phyloP scores from a whole-genome alignment of 2,797 vertebrate genomes.

The Hoplostethus atlanticus region DNA sequence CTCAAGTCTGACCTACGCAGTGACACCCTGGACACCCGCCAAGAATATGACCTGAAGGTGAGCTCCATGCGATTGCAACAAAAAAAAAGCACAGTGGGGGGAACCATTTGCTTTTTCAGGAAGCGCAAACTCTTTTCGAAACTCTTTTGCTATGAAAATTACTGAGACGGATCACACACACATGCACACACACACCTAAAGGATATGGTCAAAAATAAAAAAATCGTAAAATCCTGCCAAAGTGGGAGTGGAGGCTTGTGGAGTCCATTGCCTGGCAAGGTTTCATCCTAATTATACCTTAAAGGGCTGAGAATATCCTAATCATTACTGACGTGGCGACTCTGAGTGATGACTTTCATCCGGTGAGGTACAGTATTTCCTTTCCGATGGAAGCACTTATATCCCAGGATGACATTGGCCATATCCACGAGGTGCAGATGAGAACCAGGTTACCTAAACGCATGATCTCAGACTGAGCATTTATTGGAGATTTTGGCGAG shows the following conservation, averaged over 20 bases:
- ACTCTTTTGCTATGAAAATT: too few relatives aligned
- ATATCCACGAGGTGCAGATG: slow-evolving; percentile 5
- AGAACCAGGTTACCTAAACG: background rate
- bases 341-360: slow-evolving; percentile 40
- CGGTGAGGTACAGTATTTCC: slow-evolving; percentile 15
- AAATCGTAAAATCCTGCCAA: slow-evolving; percentile 1
- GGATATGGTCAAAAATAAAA: background rate
- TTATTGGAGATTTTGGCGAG: background rate
- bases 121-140: too few relatives aligned
- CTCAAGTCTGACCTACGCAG: slow-evolving; percentile 95
- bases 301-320: slow-evolving; percentile 30
- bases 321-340: slow-evolving; percentile 48
- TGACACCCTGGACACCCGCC: slow-evolving; percentile 92
- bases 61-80: slow-evolving; percentile 55
- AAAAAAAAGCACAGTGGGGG: too few relatives aligned
- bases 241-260: slow-evolving; percentile 28
- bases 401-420: slow-evolving; percentile 5
- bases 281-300: slow-evolving; percentile 49
- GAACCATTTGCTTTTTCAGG: too few relatives aligned
- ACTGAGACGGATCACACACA: background rate
- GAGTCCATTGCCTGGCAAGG: slow-evolving; percentile 27
- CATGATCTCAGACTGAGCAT: background rate
- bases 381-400: slow-evolving; percentile 9
- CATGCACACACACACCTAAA: background rate
- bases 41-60: slow-evolving; percentile 98